Percentiles rank a stretch among this genome's conserved stretches.
These are phyloP conservation scores for Sterna hirundo DNA, from an alignment of 2,113 vertebrate species.

Conservation along the genomic window DNA sequence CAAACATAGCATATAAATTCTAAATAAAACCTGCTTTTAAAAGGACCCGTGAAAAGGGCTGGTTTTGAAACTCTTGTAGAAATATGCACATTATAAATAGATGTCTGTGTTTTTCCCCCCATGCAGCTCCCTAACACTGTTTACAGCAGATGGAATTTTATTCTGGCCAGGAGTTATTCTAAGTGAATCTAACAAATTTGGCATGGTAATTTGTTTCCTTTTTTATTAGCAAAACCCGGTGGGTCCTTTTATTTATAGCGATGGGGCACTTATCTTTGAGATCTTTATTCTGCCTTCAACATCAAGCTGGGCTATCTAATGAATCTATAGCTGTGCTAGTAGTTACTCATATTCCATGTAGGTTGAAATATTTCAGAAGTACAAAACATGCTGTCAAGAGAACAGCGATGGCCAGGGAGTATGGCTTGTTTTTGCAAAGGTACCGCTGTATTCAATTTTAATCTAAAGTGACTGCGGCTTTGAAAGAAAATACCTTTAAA, in stretches of 20 bases:
- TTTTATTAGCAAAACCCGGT: conserved; percentile 77
- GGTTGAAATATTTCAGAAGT: conserved; percentile 61
- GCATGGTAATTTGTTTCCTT: conserved; percentile 77
- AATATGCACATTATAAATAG: conserved; percentile 63
- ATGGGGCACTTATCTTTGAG: conserved; percentile 68
- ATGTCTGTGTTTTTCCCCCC: conserved; percentile 1
- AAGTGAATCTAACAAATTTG: conserved; percentile 70
- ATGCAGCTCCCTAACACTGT: conserved; percentile 53
- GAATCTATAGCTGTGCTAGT: conserved; percentile 70
- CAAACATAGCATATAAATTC: background rate
- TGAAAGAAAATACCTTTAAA: conserved; percentile 71
- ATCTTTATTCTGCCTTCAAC: conserved; percentile 72
- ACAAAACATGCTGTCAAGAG: conserved; percentile 74
- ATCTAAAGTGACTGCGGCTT: conserved; percentile 76
- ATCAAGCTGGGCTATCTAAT: conserved; percentile 81
- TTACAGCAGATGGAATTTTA: conserved; percentile 59
- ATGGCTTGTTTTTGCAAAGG: conserved; percentile 56
- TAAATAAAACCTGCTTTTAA: conserved; percentile 50
- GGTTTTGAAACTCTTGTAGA: conserved; percentile 37
- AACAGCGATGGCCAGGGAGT: conserved; percentile 62
- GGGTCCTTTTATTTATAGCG: conserved; percentile 69
- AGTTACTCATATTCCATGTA: conserved; percentile 54
- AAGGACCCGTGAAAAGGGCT: conserved; percentile 33
- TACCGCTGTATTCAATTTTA: conserved; percentile 68
- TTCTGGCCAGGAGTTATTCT: conserved; percentile 69